phyloP scores from a whole-genome alignment of 2,113 vertebrate genomes.

The Psittacula cyanocephala region DNA sequence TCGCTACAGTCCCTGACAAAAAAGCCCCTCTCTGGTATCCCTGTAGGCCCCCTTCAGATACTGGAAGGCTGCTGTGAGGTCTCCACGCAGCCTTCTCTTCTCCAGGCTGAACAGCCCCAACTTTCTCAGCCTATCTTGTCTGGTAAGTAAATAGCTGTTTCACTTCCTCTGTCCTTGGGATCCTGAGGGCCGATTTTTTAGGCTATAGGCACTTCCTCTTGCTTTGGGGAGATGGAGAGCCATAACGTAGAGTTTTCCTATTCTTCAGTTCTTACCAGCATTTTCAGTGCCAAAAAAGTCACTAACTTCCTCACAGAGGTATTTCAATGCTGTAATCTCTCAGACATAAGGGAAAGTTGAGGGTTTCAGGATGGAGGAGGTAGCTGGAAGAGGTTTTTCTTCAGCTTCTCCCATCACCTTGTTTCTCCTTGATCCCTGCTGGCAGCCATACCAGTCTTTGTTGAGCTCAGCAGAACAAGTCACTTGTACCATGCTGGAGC shows the following conservation, averaged over 20 bases:
- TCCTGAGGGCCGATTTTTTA: background rate
- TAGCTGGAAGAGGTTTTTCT: background rate
- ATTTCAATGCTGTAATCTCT: background rate
- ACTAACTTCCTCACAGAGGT: background rate
- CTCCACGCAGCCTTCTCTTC: background rate
- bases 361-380: background rate
- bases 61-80: background rate
- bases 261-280: background rate
- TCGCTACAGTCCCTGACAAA: background rate
- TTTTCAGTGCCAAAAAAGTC: background rate
- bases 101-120: background rate
- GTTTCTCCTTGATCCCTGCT: background rate
- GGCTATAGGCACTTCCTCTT: background rate
- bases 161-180: background rate
- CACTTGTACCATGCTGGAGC: background rate
- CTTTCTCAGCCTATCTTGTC: background rate
- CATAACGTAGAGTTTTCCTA: background rate
- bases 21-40: background rate
- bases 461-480: background rate
- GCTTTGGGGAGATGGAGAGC: background rate
- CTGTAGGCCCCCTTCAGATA: background rate
- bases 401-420: background rate
- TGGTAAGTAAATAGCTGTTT: background rate
- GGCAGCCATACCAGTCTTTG: background rate
- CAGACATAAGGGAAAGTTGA: background rate